Percentiles rank a stretch among this genome's conserved stretches.
These are phyloP conservation scores for Haplotaxodon microlepis DNA, from an alignment of 2,113 vertebrate genomes.

Conservation along the genomic window DNA sequence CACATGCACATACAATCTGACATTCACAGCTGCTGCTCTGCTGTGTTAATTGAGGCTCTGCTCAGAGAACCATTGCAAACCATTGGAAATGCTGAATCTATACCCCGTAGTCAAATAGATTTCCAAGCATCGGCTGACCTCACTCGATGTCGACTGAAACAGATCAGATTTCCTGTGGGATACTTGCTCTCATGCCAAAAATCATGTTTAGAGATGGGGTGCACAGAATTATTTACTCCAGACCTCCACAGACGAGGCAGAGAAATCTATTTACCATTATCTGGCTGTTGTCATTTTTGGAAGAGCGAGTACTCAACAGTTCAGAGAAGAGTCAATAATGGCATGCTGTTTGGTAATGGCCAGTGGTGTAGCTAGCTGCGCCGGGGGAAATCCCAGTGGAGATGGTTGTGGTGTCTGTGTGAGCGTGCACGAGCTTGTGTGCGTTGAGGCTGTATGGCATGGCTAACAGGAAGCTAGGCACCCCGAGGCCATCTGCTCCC, in stretches of 20 bases:
- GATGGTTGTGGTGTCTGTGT: constrained; percentile 9
- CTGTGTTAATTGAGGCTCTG: constrained; percentile 31
- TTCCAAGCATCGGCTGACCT: constrained; percentile 50
- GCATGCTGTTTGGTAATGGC: constrained; percentile 63
- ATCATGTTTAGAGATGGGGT: background rate
- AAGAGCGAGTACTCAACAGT: constrained; percentile 33
- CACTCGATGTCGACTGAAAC: constrained; percentile 33
- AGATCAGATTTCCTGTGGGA: constrained; percentile 50
- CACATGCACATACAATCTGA: background rate
- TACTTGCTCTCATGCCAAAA: constrained; percentile 27
- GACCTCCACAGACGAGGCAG: constrained; percentile 19
- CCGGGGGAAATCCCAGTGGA: constrained; percentile 56
- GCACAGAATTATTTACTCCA: constrained; percentile 42
- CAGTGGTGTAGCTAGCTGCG: constrained; percentile 49
- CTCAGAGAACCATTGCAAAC: constrained; percentile 7
- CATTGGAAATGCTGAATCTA: constrained; percentile 50
- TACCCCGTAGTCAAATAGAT: constrained; percentile 33
- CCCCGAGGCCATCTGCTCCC: constrained; percentile 72
- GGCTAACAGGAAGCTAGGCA: constrained; percentile 62
- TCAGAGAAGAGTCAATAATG: constrained; percentile 51
- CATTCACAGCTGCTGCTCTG: background rate
- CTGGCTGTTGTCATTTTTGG: constrained; percentile 36
- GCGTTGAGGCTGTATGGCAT: constrained; percentile 33
- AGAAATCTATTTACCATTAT: constrained; percentile 53
- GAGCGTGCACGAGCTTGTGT: background rate